A percentile compares a stretch with the other conserved stretches of the same genome.
These are phyloP conservation scores for Virgularia gustaviana DNA, from an alignment of 92 coral and sea anemone genomes.

Conservation along the genomic window DNA sequence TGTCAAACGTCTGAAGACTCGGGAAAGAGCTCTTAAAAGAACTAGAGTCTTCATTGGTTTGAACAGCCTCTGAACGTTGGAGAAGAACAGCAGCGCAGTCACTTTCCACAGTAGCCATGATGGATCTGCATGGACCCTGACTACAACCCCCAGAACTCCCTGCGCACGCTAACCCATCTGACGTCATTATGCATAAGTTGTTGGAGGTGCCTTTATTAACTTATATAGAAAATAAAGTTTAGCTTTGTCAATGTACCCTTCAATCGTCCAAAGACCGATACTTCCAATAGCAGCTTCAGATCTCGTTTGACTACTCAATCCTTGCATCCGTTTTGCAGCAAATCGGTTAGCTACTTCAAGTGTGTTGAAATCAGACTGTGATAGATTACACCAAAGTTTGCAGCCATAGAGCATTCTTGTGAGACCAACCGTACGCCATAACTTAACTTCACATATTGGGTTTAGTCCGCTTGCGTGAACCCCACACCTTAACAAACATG, in stretches of 20 bases:
- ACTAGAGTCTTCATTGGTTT: no score
- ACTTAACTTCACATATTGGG: not conserved
- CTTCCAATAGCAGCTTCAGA: not conserved
- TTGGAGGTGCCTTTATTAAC: not conserved
- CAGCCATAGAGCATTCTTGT: constrained; percentile 12
- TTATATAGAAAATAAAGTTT: not conserved
- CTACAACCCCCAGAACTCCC: no score
- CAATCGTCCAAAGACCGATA: constrained; percentile 8
- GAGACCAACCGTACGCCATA: constrained; percentile 5
- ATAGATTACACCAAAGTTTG: not conserved
- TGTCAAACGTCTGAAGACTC: no score
- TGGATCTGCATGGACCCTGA: no score
- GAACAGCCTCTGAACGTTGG: no score
- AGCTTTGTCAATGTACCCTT: constrained; percentile 7
- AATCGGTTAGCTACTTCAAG: not conserved
- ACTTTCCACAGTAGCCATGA: no score
- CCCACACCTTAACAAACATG: not conserved
- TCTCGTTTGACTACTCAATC: not conserved
- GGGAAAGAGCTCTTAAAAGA: no score
- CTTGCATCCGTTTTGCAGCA: constrained; percentile 8
- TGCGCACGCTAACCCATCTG: no score
- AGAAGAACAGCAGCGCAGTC: no score
- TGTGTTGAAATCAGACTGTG: not conserved
- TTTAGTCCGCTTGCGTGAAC: not conserved
- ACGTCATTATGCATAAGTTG: no score